Evolutionary conservation across 2,797 vertebrate species (phyloP), one percentile per base, ranked within the genome.

Genomic region (Dallia pectoralis): DNA sequence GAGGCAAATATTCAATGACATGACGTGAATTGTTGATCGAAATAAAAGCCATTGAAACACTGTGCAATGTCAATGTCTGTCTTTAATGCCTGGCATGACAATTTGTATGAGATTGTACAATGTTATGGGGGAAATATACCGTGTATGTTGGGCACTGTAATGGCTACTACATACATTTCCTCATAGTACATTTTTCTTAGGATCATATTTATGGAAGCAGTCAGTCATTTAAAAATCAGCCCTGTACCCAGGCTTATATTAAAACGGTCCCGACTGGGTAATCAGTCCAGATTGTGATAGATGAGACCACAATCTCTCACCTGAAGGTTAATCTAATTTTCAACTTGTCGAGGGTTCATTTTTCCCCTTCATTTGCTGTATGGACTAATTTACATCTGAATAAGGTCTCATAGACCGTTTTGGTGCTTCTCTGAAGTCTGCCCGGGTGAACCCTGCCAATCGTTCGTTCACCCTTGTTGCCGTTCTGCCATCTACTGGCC

Each of bases 401-500:
- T 68, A 3, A 68, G 22, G 40, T 68, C 47, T 71, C 9, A 48
- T 73, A 66, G 70, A 59, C 63, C 70, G 14, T 15, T 11, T 27
- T 33, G 32, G 67, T 36, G 48, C 14, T 29, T 51, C 61, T 25
- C 56, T 77, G 1, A 47, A n/a, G 32, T 47, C 49, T n/a, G 32
- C 61, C 61, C 11, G 49, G 33, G 25, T 61, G 53, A n/a, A 16
- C 53, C 56, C 32, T 67, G 33, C 25, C 5, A 9, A 22, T 53
- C 32, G 8, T 4, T 15, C n/a, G 32, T 65, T 22, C 11, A 36
- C 27, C 25, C 67, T 74, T 75, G 74, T 71, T 74, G 36, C 64
- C 70, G 59, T 74, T 70, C 77, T 82, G 80, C 80, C 80, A 77
- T 77, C 80, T 82, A 66, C 64, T 79, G 80, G 80, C 25, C 56